A percentile compares a stretch with the other conserved stretches of the same genome.
Conservation (phyloP, 2,797 vertebrate genomes). For the Bradypus variegatus region DNA sequence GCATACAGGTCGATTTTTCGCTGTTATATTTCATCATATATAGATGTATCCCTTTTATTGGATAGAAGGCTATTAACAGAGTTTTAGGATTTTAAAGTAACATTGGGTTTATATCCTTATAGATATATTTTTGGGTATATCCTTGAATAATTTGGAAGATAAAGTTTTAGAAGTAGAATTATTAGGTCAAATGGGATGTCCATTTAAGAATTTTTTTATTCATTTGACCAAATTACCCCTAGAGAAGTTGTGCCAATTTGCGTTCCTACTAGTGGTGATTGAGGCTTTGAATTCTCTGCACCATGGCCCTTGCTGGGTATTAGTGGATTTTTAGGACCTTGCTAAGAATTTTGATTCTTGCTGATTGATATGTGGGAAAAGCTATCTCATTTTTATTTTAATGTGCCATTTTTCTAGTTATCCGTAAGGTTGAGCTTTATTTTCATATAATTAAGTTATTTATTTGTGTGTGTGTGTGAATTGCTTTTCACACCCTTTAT, state of each 20-base stretch:
- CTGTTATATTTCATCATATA: not conserved
- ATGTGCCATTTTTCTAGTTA: not conserved
- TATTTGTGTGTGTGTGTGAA: constrained; percentile 6
- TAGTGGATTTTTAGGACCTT: not conserved
- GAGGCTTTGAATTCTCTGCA: not conserved
- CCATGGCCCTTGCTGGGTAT: not conserved
- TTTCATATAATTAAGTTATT: not conserved
- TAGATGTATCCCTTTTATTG: not conserved
- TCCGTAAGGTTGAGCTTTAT: not conserved
- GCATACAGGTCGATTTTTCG: not conserved
- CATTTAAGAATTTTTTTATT: not conserved
- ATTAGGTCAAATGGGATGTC: not conserved
- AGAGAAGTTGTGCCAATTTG: not conserved
- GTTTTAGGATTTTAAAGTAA: constrained; percentile 10
- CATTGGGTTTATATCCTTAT: not conserved
- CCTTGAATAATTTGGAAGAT: not conserved
- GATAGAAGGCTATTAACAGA: not conserved
- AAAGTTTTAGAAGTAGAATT: not conserved
- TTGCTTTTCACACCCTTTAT: not conserved
- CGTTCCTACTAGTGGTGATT: fast-evolving
- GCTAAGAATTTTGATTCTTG: no score
- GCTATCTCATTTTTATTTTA: not conserved
- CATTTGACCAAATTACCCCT: not conserved
- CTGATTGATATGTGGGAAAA: not conserved
- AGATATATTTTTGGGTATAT: not conserved